Base-by-base conservation (phyloP, 2,888 invertebrate species). In the Xestia sexstrigata region DNA sequence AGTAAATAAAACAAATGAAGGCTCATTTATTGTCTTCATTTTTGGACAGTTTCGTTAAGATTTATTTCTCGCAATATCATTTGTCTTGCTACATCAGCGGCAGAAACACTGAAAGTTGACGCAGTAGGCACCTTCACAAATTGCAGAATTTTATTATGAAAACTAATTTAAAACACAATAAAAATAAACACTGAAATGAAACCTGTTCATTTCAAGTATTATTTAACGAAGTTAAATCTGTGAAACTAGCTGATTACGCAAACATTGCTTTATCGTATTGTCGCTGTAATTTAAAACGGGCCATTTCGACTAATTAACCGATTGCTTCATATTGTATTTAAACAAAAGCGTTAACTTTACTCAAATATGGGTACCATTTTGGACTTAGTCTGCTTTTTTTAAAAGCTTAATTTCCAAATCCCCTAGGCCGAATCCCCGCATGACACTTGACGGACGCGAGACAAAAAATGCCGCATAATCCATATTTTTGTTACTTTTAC, bases 391-490 rank as follows among this genome's bases (percentile, higher is more conserved):
- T 70, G 9, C 63, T 81, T 66, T 71, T 67, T 70, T 23, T 42
- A 68, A 62, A 58, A 20, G 47, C 45, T 78, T 76, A 6, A 68
- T 77, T 76, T 30, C 55, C 47, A 78, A 79, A 86, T 79, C 80
- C 80, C 70, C 66, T 26, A 42, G 76, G 39, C 63, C 47, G 63
- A 77, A 85, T 80, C 88, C 79, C 66, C 78, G 66, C 76, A 77
- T 86, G 82, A 87, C 86, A 84, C 68, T 79, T 86, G 87, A 87
- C 47, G 70, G 87, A 84, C 88, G 58, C 78, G 65, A 67, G 67
- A 74, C 76, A 82, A 78, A 85, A 81, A 86, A 81, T 66, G 60
- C 65, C 55, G 52, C 55, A 35, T 70, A 72, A 75, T 76, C 70
- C 71, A 72, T 74, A 68, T 81, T 85, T 70, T 66, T 60, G 47